These are phyloP conservation scores for Drosophila melanica DNA, from an alignment of 1,140 invertebrate genomes.

Conservation along the genomic window DNA sequence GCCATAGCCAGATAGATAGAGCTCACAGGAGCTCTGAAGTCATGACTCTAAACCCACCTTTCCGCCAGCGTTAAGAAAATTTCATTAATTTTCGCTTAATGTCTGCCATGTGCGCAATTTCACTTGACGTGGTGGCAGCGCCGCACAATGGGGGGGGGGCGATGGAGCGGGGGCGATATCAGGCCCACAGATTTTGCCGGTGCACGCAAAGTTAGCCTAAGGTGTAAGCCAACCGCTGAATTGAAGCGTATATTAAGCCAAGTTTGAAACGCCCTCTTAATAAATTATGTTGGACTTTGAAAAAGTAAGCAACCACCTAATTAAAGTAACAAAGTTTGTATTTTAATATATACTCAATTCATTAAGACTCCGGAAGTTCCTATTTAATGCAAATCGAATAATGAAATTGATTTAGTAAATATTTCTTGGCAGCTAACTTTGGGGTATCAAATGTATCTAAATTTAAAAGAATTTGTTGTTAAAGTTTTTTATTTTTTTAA, in stretches of 20 bases:
- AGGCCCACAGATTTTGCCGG: constrained; percentile 1
- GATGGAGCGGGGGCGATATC: not conserved
- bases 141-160: not conserved
- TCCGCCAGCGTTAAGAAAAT: constrained; percentile 54
- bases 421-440: too few species aligned
- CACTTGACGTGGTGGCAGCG: constrained; percentile 32
- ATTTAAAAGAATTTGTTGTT: too few species aligned
- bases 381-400: too few species aligned
- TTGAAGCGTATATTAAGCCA: constrained; percentile 9
- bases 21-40: constrained; percentile 15
- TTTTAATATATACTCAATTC: too few species aligned
- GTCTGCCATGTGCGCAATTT: constrained; percentile 76
- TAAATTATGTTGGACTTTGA: too few species aligned
- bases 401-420: too few species aligned
- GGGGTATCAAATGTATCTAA: too few species aligned
- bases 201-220: constrained; percentile 46
- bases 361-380: too few species aligned
- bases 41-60: constrained; percentile 25
- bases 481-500: too few species aligned
- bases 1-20: constrained; percentile 25
- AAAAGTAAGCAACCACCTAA: too few species aligned
- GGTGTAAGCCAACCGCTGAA: not conserved
- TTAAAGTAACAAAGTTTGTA: too few species aligned
- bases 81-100: constrained; percentile 79
- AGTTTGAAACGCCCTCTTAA: not conserved